Base-by-base conservation (phyloP, 2,113 vertebrate species). In the Triplophysa rosa region DNA sequence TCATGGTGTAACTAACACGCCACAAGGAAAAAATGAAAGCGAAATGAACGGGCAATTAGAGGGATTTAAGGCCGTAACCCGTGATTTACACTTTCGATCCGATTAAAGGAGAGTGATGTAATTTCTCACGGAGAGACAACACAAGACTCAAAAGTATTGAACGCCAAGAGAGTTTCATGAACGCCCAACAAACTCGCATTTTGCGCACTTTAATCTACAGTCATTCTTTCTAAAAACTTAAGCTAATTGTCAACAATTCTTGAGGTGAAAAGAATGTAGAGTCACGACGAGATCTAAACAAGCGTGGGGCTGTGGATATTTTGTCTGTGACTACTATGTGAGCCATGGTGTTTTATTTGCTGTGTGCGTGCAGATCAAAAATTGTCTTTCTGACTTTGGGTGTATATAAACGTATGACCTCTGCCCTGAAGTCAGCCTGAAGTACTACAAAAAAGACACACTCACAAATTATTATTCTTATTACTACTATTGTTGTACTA, bases 1-100 rank as follows among this genome's bases (percentile, higher is more conserved):
- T 73, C 64, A 77, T 84, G 87, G 88, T 86, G 88, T 69, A 80
- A 56, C 70, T 68, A 65, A 77, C 79, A 37, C 79, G 58, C 80
- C 81, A 74, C 76, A 82, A 26, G 45, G 78, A 66, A 76, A 77
- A 45, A 85, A 76, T 61, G 23, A 79, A 45, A 66, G 78, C 77
- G 66, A 74, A 63, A 80, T 78, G 80, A 84, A 77, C 69, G 73
- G 69, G 80, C 85, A 86, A 78, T 77, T 82, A 72, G 47, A 42
- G 10, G 26, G 73, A 47, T 77, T 76, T 82, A 65, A 82, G 42
- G 69, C 76, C 79, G 79, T 80, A 82, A 73, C 80, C 84, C 69
- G 62, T 67, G 80, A 82, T 82, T 87, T 85, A 82, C 78, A 82
- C 67, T 79, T 80, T 62, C 73, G 67, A 59, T 79, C 72, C 74